Evolutionary conservation across 2,888 invertebrate species (phyloP), one percentile per base, ranked within the genome.

Genomic region (Syrphus vitripennis): DNA sequence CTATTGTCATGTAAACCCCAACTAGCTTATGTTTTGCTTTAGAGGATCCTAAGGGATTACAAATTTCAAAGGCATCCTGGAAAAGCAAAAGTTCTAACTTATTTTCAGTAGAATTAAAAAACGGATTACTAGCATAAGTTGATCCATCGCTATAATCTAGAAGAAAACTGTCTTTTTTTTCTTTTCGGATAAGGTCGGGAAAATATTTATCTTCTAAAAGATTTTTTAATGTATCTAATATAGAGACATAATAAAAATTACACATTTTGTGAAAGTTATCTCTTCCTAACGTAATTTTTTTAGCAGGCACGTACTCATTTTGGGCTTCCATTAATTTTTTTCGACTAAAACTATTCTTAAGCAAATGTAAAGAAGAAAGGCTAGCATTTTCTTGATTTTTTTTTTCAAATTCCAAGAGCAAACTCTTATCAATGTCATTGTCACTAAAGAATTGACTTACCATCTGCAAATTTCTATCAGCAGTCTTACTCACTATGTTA

Each of bases 51-150:
- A 45, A 19, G 26, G 65, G 65, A 67, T 67, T 67, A 45, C 45
- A 67, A 29, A 67, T 19, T 48, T 67, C 65, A 67, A 67, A 67
- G 48, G 45, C 29, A 67, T 67, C 65, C 40, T 48, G 45, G 31
- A 67, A 67, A 48, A 67, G 31, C 48, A 67, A 48, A 67, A 67
- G 42, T 67, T 67, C 45, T 26, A 29, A 19, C 31, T 48, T 67
- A 19, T 67, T 67, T 31, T 67, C 48, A 19, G 45, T 14, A 67
- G 31, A 19, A 26, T 40, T n/a, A 67, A 40, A 67, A 31, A 67
- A 67, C 19, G 42, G 12, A 67, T 67, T 67, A 40, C 16, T 65
- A 31, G 42, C 31, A 67, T 67, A 67, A 67, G 40, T 29, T 48
- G 48, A 67, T 16, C 67, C 67, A 48, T 67, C 67, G 48, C 21